These are phyloP conservation scores for Neoascia interrupta DNA, from an alignment of 2,888 invertebrate genomes.

Conservation along the genomic window DNA sequence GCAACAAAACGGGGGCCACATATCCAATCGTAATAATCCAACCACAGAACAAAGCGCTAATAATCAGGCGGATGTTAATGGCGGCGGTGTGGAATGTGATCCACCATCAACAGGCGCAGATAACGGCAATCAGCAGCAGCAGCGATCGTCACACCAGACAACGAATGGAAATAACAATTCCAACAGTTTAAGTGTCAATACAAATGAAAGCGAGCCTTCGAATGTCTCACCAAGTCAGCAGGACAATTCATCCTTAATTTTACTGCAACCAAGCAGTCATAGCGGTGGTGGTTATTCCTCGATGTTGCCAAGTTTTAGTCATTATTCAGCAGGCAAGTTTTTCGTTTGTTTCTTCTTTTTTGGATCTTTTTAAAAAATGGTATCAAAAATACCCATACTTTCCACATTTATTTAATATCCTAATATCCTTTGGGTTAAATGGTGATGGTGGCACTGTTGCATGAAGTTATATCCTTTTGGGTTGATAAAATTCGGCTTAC, in stretches of 20 bases:
- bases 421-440: slow-evolving; percentile 4
- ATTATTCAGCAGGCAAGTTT: slow-evolving; percentile 84
- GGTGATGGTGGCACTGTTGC: slow-evolving; percentile 52
- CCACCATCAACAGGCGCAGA: slow-evolving; percentile 26
- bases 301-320: slow-evolving; percentile 86
- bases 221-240: slow-evolving; percentile 73
- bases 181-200: slow-evolving; percentile 63
- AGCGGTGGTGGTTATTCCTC: slow-evolving; percentile 80
- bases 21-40: slow-evolving; percentile 48
- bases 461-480: no score
- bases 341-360: slow-evolving; percentile 19
- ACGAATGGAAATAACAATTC: slow-evolving; percentile 61
- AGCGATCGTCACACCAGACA: slow-evolving; percentile 74
- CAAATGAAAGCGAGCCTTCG: slow-evolving; percentile 59
- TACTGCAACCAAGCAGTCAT: slow-evolving; percentile 82
- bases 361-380: neutral
- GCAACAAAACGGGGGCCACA: slow-evolving; percentile 43
- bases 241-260: slow-evolving; percentile 77
- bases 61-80: slow-evolving; percentile 55
- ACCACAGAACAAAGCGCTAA: slow-evolving; percentile 36
- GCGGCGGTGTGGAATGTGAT: slow-evolving; percentile 31
- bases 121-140: slow-evolving; percentile 75
- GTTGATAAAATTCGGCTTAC: no score
- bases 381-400: no score
- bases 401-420: neutral